A percentile compares a stretch with the other conserved stretches of the same genome.
These are phyloP conservation scores for Lophotis ruficrista DNA, from an alignment of 2,113 vertebrate species.

Conservation along the genomic window DNA sequence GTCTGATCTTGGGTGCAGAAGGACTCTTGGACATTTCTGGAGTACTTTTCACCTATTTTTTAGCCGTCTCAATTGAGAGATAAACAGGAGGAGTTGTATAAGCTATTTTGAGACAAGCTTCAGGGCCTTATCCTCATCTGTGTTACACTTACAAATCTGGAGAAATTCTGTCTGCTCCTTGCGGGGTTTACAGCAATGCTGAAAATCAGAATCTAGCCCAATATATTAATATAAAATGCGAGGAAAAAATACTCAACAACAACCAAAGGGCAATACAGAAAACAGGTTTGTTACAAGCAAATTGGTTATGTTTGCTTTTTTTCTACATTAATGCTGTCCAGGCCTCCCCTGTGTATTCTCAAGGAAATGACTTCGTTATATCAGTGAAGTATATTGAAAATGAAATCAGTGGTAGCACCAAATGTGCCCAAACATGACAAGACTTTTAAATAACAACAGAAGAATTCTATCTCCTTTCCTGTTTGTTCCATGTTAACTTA, in stretches of 20 bases:
- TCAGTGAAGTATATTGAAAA: conserved; percentile 63
- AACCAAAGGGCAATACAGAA: conserved; percentile 19
- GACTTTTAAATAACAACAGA: conserved; percentile 64
- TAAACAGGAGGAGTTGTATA: neutral
- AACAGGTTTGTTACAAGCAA: conserved; percentile 49
- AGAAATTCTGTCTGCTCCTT: neutral
- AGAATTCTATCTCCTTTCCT: conserved; percentile 64
- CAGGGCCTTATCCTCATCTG: neutral
- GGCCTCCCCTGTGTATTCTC: conserved; percentile 39
- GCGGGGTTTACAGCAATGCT: neutral
- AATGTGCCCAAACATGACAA: conserved; percentile 63
- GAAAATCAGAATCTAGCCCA: neutral
- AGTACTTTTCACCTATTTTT: neutral
- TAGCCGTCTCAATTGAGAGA: neutral
- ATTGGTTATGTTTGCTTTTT: conserved; percentile 25
- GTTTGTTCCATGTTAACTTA: conserved; percentile 62
- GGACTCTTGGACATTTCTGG: neutral
- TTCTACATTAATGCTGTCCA: conserved; percentile 35
- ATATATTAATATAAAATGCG: neutral
- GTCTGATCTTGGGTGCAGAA: neutral
- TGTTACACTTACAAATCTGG: neutral
- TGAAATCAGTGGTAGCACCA: conserved; percentile 55
- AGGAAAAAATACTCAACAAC: neutral
- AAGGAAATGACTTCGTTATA: conserved; percentile 53
- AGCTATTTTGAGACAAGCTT: neutral